Percentiles rank a stretch among this genome's conserved stretches.
Conservation (phyloP, 2,888 invertebrate species). For the Philereme vetulata region DNA sequence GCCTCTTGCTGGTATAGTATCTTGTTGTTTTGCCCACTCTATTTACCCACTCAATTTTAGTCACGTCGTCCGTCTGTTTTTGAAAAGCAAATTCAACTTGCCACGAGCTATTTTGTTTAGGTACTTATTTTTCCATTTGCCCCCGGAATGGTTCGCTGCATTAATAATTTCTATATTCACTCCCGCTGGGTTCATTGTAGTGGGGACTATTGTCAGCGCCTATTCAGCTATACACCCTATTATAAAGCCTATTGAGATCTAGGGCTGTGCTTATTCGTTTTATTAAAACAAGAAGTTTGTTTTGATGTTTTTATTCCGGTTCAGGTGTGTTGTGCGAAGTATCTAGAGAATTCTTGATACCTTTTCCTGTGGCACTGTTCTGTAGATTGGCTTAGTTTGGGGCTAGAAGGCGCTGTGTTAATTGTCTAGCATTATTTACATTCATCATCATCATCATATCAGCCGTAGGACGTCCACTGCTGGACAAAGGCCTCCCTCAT, state of each 20-base stretch:
- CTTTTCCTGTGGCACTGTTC: no score
- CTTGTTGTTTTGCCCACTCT: no score
- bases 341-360: no score
- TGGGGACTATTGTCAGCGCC: slow-evolving; percentile 36
- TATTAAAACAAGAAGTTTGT: neutral
- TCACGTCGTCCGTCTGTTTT: neutral
- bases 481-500: no score
- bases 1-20: no score
- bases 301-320: no score
- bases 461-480: no score
- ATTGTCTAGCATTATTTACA: no score
- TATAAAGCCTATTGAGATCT: slow-evolving; percentile 7
- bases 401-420: no score
- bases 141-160: slow-evolving; percentile 22
- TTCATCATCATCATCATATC: no score
- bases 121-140: slow-evolving; percentile 21
- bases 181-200: slow-evolving; percentile 33
- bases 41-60: neutral
- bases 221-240: slow-evolving; percentile 33
- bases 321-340: no score
- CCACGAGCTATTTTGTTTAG: slow-evolving; percentile 15
- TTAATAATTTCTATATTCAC: slow-evolving; percentile 41
- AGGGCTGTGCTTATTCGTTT: slow-evolving; percentile 5
- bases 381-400: no score
- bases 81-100: slow-evolving; percentile 1